phyloP scores from a whole-genome alignment of 2,113 vertebrate genomes.

The Daboia siamensis region DNA sequence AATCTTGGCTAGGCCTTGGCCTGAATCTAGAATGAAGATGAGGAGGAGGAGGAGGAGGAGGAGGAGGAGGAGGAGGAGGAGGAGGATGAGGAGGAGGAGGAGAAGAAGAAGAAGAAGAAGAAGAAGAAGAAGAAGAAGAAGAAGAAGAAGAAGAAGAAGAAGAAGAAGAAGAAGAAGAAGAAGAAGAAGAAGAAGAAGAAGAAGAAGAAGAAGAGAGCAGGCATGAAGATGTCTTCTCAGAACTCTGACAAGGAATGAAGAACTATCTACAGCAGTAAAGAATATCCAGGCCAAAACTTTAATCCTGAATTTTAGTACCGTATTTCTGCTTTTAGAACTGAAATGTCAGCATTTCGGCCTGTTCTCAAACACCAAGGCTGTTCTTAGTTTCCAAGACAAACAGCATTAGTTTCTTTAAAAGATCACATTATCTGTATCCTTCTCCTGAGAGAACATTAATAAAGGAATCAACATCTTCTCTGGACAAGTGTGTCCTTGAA shows the following conservation, averaged over 20 bases:
- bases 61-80: too few species aligned
- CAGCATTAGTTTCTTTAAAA: neutral
- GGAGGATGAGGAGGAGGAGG: rapidly evolving
- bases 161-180: too few species aligned
- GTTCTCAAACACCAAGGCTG: neutral
- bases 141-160: neutral
- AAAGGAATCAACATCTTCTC: neutral
- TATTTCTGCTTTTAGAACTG: neutral
- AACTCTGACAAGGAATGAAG: too few species aligned
- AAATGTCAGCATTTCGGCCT: neutral
- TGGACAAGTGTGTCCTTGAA: neutral
- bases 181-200: too few species aligned
- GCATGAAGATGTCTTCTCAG: neutral
- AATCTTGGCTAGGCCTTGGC: neutral
- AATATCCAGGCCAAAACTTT: neutral
- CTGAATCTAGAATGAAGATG: neutral
- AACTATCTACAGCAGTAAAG: neutral
- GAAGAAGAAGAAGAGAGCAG: neutral
- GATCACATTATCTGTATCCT: neutral
- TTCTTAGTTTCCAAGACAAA: constrained; percentile 5
- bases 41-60: too few species aligned
- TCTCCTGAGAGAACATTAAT: neutral
- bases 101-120: too few species aligned
- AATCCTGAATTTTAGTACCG: neutral
- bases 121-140: neutral